phyloP scores from a whole-genome alignment of 2,888 invertebrate genomes.

The Monopis laevigella region DNA sequence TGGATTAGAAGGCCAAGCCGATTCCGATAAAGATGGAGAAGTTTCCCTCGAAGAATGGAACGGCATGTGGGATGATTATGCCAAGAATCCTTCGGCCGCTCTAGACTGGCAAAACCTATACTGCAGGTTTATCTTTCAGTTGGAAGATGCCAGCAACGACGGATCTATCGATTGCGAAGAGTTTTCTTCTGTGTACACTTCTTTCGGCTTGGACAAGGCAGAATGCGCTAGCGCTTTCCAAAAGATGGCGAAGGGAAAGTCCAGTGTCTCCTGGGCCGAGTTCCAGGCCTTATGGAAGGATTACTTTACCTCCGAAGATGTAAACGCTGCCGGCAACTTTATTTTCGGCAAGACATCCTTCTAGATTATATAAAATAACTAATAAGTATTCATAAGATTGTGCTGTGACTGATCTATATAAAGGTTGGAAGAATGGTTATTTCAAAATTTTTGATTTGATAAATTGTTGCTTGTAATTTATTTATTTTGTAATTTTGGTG shows the following conservation, averaged over 20 bases:
- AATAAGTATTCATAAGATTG: too few relatives aligned
- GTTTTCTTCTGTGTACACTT: constrained; percentile 82
- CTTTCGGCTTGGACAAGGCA: constrained; percentile 77
- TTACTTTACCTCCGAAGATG: constrained; percentile 84
- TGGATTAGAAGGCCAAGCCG: constrained; percentile 81
- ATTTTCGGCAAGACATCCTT: constrained; percentile 79
- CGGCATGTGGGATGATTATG: constrained; percentile 84
- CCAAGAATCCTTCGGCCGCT: constrained; percentile 76
- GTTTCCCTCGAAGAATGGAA: constrained; percentile 90
- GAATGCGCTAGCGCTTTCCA: constrained; percentile 82
- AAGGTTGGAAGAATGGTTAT: too few relatives aligned
- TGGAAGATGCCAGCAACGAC: constrained; percentile 88
- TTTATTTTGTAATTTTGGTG: too few relatives aligned
- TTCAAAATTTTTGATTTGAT: too few relatives aligned
- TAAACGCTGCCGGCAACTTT: constrained; percentile 81
- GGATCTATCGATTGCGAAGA: constrained; percentile 79
- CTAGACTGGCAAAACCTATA: constrained; percentile 87
- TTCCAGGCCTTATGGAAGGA: constrained; percentile 86
- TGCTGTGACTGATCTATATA: too few relatives aligned
- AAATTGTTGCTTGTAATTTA: too few relatives aligned
- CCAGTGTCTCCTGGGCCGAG: constrained; percentile 76
- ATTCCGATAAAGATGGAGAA: constrained; percentile 85
- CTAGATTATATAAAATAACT: too few relatives aligned
- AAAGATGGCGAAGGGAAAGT: constrained; percentile 80
- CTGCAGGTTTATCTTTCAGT: constrained; percentile 87